Evolutionary conservation across 2,113 vertebrate species (phyloP).

Genomic region (Erpornis zantholeuca): DNA sequence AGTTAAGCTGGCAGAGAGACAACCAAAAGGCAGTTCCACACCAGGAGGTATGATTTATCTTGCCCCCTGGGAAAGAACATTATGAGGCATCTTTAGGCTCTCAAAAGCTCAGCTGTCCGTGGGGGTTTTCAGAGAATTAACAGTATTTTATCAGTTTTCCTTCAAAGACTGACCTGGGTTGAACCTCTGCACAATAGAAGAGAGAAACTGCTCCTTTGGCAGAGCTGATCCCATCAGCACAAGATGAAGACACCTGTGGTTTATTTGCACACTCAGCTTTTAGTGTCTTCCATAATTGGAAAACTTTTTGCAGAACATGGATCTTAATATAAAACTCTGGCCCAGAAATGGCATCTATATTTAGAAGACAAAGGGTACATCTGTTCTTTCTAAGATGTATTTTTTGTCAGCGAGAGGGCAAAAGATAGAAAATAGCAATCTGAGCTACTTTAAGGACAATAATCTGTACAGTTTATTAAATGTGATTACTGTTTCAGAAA

Average conservation of each 20-base stretch:
- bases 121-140: slow-evolving; percentile 8
- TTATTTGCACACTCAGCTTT: slow-evolving; percentile 1
- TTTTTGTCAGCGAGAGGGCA: neutral
- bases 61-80: neutral
- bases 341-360: slow-evolving; percentile 50
- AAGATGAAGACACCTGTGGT: neutral
- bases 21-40: slow-evolving; percentile 1
- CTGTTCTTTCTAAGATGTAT: neutral
- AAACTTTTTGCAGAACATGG: neutral
- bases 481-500: neutral
- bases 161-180: neutral
- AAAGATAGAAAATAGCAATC: neutral
- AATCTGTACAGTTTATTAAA: neutral
- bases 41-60: slow-evolving; percentile 11
- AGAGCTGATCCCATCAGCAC: neutral
- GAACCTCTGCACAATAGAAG: neutral
- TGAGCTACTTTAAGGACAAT: neutral
- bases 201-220: neutral
- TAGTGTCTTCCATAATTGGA: neutral
- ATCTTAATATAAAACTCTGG: slow-evolving; percentile 22
- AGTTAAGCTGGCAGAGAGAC: neutral
- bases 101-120: neutral
- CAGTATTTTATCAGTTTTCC: slow-evolving; percentile 18
- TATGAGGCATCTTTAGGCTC: neutral
- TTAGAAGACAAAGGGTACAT: slow-evolving; percentile 34